Evolutionary conservation across 2,888 invertebrate genomes (phyloP).

Genomic region (Aleiodes testaceus): DNA sequence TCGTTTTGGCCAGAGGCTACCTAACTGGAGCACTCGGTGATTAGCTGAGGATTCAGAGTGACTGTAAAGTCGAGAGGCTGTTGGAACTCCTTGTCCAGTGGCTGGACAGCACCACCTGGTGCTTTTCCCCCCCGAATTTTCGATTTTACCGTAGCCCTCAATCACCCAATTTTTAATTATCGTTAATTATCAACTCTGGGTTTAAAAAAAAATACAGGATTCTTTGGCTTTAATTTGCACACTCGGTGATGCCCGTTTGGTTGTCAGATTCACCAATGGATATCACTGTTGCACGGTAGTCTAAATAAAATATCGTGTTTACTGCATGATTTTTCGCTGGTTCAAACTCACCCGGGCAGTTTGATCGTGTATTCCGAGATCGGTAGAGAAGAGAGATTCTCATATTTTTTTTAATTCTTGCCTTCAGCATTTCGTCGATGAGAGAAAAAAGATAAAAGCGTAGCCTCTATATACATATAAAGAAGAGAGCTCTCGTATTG

Average conservation of each 20-base stretch:
- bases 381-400: slow-evolving; percentile 36
- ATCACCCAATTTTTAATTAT: slow-evolving; percentile 12
- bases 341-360: slow-evolving; percentile 8
- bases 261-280: too few relatives aligned
- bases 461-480: slow-evolving; percentile 34
- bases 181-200: background rate
- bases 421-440: too few relatives aligned
- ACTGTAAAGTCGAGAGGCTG: slow-evolving; percentile 1
- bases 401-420: too few relatives aligned
- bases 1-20: slow-evolving; percentile 15
- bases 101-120: slow-evolving; percentile 26
- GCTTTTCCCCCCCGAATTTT: background rate
- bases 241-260: too few relatives aligned
- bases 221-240: background rate
- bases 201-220: too few relatives aligned
- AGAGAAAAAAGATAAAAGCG: slow-evolving; percentile 24
- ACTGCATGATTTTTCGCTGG: slow-evolving; percentile 27
- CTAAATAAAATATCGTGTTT: slow-evolving; percentile 38
- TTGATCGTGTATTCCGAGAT: slow-evolving; percentile 15
- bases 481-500: slow-evolving; percentile 13
- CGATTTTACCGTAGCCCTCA: slow-evolving; percentile 14
- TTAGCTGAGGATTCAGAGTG: slow-evolving; percentile 12
- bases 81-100: slow-evolving; percentile 29
- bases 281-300: slow-evolving; percentile 17
- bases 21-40: slow-evolving; percentile 42